phyloP scores from a whole-genome alignment of 2,888 invertebrate species.

The Pammene aurita region DNA sequence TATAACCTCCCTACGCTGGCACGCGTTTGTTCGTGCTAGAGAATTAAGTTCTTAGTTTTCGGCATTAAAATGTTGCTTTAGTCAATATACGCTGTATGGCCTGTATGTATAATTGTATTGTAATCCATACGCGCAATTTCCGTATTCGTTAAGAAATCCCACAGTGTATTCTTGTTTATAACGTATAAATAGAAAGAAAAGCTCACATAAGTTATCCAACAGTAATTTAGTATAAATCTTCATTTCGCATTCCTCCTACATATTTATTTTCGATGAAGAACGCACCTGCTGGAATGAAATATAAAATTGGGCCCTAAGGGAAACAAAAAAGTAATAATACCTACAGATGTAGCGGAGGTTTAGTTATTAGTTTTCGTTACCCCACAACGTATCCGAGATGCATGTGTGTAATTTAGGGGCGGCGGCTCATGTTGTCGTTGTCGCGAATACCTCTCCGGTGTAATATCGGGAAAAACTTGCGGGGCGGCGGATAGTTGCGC shows the following conservation, averaged over 20 bases:
- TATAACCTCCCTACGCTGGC: conserved; percentile 55
- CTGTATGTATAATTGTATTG: conserved; percentile 52
- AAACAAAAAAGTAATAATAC: conserved; percentile 41
- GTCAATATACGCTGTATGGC: no score
- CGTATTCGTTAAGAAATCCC: not conserved
- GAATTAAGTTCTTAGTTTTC: no score
- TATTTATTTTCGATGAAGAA: conserved; percentile 14
- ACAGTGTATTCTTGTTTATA: not conserved
- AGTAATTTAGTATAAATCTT: conserved; percentile 1
- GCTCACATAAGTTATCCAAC: not conserved
- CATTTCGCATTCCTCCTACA: not conserved
- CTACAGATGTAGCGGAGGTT: conserved; percentile 32
- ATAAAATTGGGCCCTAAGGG: conserved; percentile 26
- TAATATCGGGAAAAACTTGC: conserved; percentile 81
- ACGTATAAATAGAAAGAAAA: not conserved
- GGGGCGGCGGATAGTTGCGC: conserved; percentile 74
- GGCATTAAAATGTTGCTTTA: no score
- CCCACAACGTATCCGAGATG: conserved; percentile 47
- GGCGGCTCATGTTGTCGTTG: conserved; percentile 58
- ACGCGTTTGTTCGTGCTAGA: conserved; percentile 52
- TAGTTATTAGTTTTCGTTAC: conserved; percentile 46
- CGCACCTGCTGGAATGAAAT: conserved; percentile 34
- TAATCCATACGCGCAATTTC: conserved; percentile 60
- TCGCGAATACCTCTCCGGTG: conserved; percentile 71
- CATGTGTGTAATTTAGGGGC: conserved; percentile 50